Base-by-base conservation (phyloP, 2,113 vertebrate species). In the Tetrao urogallus region DNA sequence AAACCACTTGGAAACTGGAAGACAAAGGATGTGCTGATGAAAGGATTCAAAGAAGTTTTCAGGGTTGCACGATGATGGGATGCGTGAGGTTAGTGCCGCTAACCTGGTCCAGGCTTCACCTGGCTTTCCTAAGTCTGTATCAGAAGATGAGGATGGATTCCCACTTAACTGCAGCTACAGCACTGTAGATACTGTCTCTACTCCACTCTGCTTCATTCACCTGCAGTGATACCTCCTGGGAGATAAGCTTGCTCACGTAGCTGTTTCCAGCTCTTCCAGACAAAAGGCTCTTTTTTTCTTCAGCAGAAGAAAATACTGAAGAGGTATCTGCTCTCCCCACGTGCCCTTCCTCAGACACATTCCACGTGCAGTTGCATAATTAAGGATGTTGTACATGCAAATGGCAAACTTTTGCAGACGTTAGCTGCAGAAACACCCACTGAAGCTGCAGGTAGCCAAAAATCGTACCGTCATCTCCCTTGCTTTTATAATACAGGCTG, bases 41-140 rank as follows among this genome's bases (percentile, higher is more conserved):
- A 82, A 45, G 32, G 30, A 13, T 50, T 63, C 30, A 27, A 30
- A 38, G n/a, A 2, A 0, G 11, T 19, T 25, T 18, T 0, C 0
- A 13, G 36, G 70, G 73, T 2, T 87, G 71, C 70, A 54, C 20
- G 78, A 40, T 19, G 11, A 36, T 1, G 0, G 13, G 36, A 10
- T 13, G 45, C 15, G n/a, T 7, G 21, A 58, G 42, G 38, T 58
- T 77, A 61, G 45, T 43, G 64, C 10, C 27, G 6, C 58, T 8
- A 16, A n/a, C n/a, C 15, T 32, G 58, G 19, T 21, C 50, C 2
- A 1, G 43, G 27, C 88, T 75, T 52, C 2, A 1, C 12, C 3
- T 1, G 40, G 38, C 15, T 66, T 78, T 54, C 66, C 21, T 2
- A 8, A 45, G 22, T 28, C 78, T 36, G 19, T 20, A 25, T 5